Evolutionary conservation across 2,888 invertebrate genomes (phyloP).

Genomic region (Abrostola tripartita): DNA sequence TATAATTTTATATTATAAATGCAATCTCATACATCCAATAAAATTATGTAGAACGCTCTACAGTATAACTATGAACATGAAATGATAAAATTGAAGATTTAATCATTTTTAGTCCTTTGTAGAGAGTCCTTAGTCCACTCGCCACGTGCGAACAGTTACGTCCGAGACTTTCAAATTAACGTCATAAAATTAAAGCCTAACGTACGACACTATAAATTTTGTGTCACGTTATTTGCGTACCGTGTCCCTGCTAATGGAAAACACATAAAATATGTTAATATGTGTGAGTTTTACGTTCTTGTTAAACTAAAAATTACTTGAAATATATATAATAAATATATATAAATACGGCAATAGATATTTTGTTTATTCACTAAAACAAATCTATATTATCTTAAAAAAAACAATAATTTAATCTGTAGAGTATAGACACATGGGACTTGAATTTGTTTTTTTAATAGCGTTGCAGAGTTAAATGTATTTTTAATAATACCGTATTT

Average conservation of each 20-base stretch:
- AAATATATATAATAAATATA: neutral
- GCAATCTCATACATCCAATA: too few species aligned
- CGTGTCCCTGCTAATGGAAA: slow-evolving; percentile 42
- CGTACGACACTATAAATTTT: slow-evolving; percentile 69
- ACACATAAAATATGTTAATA: slow-evolving; percentile 37
- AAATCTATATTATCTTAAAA: too few species aligned
- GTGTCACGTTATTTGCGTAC: slow-evolving; percentile 41
- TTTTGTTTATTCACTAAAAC: too few species aligned
- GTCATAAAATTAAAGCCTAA: slow-evolving; percentile 72
- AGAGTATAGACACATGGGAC: neutral
- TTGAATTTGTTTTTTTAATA: too few species aligned
- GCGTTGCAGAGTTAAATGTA: too few species aligned
- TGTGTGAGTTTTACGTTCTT: neutral
- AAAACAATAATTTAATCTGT: too few species aligned
- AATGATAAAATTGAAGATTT: too few species aligned
- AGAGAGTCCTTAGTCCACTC: slow-evolving; percentile 37
- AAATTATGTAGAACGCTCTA: too few species aligned
- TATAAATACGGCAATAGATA: too few species aligned
- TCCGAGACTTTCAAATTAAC: slow-evolving; percentile 68
- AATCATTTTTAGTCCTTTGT: slow-evolving; percentile 49
- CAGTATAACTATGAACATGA: too few species aligned
- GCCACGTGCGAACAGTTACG: slow-evolving; percentile 60
- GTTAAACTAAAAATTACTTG: neutral
- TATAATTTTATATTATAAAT: too few species aligned
- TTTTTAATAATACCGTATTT: too few species aligned